Percentiles rank a stretch among this genome's conserved stretches.
Conservation (phyloP, 1,140 invertebrate genomes). For the Ips nitidus region DNA sequence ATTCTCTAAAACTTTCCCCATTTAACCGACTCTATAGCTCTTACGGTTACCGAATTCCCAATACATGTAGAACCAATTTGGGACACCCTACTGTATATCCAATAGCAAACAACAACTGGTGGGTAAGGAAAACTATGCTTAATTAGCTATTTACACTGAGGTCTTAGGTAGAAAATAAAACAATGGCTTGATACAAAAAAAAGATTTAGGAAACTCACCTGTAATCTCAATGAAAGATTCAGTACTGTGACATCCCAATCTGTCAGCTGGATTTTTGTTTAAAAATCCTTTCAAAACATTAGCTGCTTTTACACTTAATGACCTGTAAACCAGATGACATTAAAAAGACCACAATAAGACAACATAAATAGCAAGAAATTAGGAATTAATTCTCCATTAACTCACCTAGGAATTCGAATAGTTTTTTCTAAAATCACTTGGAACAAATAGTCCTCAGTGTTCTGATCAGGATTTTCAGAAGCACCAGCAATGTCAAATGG, state of each 20-base stretch:
- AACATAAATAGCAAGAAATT: background rate
- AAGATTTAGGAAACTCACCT: slow-evolving; percentile 38
- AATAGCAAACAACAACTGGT: no score
- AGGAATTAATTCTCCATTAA: background rate
- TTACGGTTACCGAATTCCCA: no score
- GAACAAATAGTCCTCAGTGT: slow-evolving; percentile 98
- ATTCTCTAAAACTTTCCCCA: no score
- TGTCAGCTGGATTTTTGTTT: slow-evolving; percentile 95
- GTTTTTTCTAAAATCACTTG: slow-evolving; percentile 99
- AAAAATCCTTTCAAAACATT: slow-evolving; percentile 98
- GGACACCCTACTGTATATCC: no score
- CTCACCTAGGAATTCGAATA: slow-evolving; percentile 85
- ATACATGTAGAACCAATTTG: no score
- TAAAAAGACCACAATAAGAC: slow-evolving; percentile 1
- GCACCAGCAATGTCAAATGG: slow-evolving; percentile 97
- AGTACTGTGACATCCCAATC: slow-evolving; percentile 89
- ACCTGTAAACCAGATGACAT: slow-evolving; percentile 49
- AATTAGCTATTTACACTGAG: no score
- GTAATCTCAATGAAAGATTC: slow-evolving; percentile 92
- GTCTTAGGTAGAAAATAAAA: no score
- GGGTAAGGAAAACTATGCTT: no score
- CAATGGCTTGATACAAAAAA: no score
- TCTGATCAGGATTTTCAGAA: slow-evolving; percentile 96
- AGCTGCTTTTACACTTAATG: slow-evolving; percentile 94
- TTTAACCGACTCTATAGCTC: no score